Evolutionary conservation across 2,888 invertebrate genomes (phyloP).

Genomic region (Metacarcinus magister): DNA sequence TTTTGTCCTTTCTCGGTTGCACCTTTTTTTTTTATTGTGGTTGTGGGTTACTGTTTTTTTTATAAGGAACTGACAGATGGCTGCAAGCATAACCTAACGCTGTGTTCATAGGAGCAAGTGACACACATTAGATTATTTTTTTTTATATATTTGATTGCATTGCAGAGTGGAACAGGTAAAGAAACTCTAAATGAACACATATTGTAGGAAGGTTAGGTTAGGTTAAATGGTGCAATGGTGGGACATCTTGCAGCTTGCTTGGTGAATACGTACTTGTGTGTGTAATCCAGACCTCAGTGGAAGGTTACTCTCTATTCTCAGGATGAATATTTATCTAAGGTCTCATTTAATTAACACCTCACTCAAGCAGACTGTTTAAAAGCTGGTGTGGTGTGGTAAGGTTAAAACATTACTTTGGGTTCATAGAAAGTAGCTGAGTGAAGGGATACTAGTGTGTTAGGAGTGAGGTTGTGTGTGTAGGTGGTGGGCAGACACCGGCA

Average conservation of each 20-base stretch:
- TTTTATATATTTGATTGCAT: not conserved
- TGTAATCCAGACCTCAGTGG: not conserved
- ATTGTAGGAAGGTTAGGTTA: not conserved
- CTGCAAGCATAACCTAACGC: not conserved
- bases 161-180: conserved; percentile 22
- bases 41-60: not conserved
- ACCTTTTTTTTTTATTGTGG: not conserved
- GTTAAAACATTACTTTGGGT: not conserved
- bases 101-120: not conserved
- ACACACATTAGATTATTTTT: not conserved
- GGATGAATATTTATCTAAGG: not conserved
- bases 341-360: not conserved
- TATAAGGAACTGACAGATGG: conserved; percentile 9
- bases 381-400: not conserved
- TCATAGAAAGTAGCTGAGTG: not conserved
- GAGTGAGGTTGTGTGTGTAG: not conserved
- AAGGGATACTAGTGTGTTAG: not conserved
- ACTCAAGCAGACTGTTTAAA: not conserved
- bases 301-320: not conserved
- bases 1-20: not conserved
- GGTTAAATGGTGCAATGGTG: not conserved
- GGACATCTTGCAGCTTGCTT: not conserved
- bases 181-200: not conserved
- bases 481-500: not conserved
- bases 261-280: not conserved